Percentiles rank a stretch among this genome's conserved stretches.
phyloP scores from a whole-genome alignment of 2,888 invertebrate species.

The Eristalinus sepulchralis region DNA sequence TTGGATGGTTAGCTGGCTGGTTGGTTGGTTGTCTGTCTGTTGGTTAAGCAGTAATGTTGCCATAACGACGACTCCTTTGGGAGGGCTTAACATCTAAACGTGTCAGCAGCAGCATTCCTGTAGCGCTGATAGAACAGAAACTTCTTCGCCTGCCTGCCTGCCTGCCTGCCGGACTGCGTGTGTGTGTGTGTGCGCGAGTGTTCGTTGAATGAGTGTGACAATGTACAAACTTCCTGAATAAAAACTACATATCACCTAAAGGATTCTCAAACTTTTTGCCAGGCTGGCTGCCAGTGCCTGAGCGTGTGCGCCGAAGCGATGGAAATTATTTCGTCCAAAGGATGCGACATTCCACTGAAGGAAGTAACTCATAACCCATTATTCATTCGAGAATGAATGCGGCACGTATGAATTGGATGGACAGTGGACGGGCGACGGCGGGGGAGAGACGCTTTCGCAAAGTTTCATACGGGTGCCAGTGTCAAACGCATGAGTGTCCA shows the following conservation, averaged over 20 bases:
- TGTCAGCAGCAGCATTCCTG: conserved; percentile 55
- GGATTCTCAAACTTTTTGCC: conserved; percentile 15
- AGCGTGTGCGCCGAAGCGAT: neutral
- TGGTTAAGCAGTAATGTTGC: conserved; percentile 45
- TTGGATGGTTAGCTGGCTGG: no score
- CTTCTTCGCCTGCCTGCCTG: neutral
- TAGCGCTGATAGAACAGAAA: conserved; percentile 38
- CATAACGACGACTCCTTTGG: conserved; percentile 47
- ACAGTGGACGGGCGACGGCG: neutral
- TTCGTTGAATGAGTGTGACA: neutral
- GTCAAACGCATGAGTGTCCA: neutral
- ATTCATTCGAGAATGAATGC: neutral
- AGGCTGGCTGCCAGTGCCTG: neutral
- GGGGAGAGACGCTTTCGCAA: neutral
- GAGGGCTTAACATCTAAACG: conserved; percentile 43
- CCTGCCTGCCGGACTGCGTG: no score
- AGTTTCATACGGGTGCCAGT: neutral
- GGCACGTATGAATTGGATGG: neutral
- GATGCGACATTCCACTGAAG: conserved; percentile 16
- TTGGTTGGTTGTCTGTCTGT: conserved; percentile 8
- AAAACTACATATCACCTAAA: conserved; percentile 38
- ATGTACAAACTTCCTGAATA: conserved; percentile 21
- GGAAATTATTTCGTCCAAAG: conserved; percentile 24
- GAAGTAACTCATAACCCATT: conserved; percentile 33
- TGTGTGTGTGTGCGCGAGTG: neutral